phyloP scores from a whole-genome alignment of 2,113 vertebrate species.

The Ploceus nigricollis region DNA sequence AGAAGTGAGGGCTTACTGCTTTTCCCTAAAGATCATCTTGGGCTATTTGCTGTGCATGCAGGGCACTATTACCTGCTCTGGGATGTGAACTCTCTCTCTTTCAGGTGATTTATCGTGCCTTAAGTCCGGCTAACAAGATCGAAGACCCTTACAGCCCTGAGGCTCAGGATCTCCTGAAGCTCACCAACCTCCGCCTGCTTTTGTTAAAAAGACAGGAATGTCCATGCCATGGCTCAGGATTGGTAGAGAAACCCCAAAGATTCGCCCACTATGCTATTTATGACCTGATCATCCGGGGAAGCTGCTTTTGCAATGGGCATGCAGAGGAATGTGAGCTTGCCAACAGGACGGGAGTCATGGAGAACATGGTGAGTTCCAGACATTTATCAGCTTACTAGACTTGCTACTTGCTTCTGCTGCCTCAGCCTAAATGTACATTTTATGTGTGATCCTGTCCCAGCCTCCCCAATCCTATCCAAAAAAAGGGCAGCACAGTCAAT shows the following conservation, averaged over 20 bases:
- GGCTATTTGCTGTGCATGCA: not conserved
- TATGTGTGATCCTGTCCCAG: not conserved
- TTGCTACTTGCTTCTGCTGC: not conserved
- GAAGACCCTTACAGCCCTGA: conserved; percentile 82
- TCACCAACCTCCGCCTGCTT: conserved; percentile 84
- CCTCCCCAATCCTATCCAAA: not conserved
- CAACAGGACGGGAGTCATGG: conserved; percentile 5
- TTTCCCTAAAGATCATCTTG: not conserved
- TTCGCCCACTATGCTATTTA: conserved; percentile 82
- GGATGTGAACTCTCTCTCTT: not conserved
- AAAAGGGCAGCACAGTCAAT: not conserved
- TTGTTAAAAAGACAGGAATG: conserved; percentile 83
- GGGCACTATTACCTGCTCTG: not conserved
- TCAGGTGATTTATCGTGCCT: conserved; percentile 84
- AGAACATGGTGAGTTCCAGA: conserved; percentile 60
- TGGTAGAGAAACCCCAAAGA: conserved; percentile 63
- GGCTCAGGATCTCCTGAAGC: conserved; percentile 75
- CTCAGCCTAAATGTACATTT: not conserved
- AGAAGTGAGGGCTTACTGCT: not conserved
- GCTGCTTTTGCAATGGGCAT: conserved; percentile 88
- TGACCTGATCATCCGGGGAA: conserved; percentile 82
- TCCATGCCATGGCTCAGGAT: conserved; percentile 14
- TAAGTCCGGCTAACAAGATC: conserved; percentile 70
- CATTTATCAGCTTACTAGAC: not conserved
- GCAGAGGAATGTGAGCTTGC: conserved; percentile 79